Conservation (phyloP, 2,797 vertebrate species). For the Scyliorhinus canicula region DNA sequence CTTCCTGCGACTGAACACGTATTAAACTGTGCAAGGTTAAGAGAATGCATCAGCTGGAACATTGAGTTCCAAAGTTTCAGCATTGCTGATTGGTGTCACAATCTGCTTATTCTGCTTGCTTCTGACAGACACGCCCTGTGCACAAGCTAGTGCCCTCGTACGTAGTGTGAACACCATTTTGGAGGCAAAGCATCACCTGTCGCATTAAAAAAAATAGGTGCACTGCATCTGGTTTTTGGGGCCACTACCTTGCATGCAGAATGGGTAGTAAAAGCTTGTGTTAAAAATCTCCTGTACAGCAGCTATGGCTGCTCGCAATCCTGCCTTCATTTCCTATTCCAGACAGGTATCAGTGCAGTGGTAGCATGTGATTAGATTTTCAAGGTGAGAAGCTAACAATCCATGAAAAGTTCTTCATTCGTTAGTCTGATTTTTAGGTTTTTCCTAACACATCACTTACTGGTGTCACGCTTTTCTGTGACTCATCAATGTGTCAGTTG, state of each 20-base stretch:
- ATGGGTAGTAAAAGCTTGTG: not conserved
- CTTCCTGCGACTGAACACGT: not conserved
- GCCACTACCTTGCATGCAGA: not conserved
- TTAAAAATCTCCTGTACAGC: not conserved
- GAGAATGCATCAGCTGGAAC: too few relatives aligned
- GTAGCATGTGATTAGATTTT: not conserved
- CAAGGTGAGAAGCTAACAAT: not conserved
- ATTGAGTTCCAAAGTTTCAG: not conserved
- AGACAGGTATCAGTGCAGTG: constrained; percentile 29
- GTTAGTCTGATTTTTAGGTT: not conserved
- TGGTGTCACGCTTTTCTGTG: not conserved
- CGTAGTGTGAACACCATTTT: not conserved
- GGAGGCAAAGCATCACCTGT: not conserved
- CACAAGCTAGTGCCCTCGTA: too few relatives aligned
- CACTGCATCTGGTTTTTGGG: not conserved
- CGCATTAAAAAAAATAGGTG: too few relatives aligned
- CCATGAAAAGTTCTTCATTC: not conserved
- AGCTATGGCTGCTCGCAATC: not conserved
- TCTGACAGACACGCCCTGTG: not conserved
- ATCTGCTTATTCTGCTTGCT: not conserved
- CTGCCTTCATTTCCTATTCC: constrained; percentile 20
- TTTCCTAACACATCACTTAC: not conserved
- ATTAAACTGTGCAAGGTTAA: too few relatives aligned
- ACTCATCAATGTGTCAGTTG: not conserved
- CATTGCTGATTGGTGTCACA: not conserved